Evolutionary conservation across 2,797 vertebrate species (phyloP).

Genomic region (Scyliorhinus canicula): DNA sequence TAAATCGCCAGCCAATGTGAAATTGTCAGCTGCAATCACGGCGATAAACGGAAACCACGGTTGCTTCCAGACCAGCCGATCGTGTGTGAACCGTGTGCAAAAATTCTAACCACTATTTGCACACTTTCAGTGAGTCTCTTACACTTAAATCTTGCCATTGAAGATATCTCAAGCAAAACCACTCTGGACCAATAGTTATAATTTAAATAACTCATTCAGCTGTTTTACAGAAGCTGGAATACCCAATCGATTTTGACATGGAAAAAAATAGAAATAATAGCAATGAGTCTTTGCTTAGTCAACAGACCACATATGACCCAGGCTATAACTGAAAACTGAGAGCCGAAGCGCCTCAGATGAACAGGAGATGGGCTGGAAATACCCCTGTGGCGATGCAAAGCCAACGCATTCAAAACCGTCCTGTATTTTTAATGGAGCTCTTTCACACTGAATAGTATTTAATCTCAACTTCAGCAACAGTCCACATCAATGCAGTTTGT

Average conservation of each 20-base stretch:
- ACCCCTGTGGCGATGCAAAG: neutral
- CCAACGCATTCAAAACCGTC: neutral
- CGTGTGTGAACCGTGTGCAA: too few relatives aligned
- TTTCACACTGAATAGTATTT: neutral
- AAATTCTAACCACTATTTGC: too few relatives aligned
- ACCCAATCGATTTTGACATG: neutral
- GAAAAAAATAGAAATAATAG: neutral
- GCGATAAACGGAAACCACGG: too few relatives aligned
- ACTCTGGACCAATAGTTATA: neutral
- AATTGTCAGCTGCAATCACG: too few relatives aligned
- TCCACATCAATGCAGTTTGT: neutral
- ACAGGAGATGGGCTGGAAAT: neutral
- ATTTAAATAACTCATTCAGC: neutral
- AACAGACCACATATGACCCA: too few relatives aligned
- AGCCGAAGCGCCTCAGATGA: neutral
- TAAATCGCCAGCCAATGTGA: too few relatives aligned
- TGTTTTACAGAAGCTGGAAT: neutral
- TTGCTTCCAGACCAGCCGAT: too few relatives aligned
- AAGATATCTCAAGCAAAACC: neutral
- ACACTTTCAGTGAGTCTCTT: neutral
- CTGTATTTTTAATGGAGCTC: neutral
- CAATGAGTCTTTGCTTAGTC: neutral
- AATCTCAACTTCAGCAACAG: neutral
- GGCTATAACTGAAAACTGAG: neutral
- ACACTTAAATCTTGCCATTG: neutral